Base-by-base conservation (phyloP, 2,797 vertebrate genomes). In the Coranthus polyacanthus region DNA sequence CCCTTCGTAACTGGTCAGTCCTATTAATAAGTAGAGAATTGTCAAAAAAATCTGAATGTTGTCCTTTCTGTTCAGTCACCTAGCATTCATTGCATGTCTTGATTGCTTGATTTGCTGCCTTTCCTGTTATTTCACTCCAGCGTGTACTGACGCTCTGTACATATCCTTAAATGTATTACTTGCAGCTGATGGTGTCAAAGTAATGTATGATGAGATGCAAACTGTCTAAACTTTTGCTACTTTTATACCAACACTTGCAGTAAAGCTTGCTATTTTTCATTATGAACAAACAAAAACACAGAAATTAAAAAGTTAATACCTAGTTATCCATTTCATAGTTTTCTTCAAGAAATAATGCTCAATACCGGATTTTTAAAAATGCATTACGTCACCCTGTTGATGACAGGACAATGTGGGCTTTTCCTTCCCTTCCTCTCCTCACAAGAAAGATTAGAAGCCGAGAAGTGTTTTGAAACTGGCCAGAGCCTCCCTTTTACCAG, bases 401-500 rank as follows among this genome's bases (percentile, higher is more conserved):
- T 15, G 12, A 36, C 54, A 13, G 7, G 11, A 37, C 17, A 37
- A 0, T 17, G 2, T 36, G 4, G 34, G 12, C 12, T 24, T 52
- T 51, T 34, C 41, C 21, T 38, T 44, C 32, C 20, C 5, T 44
- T 54, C 29, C 18, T 39, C n/a, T 38, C 15, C n/a, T 52, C 6
- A 34, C 64, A 64, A 62, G 3, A 59, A 52, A 51, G 18, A 17
- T 8, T 32, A 47, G 45, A 34, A 24, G 60, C 17, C 15, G 21
- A 17, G 42, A 74, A 12, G 15, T 51, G 56, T 45, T 75, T 50
- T 77, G 58, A 71, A 62, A 72, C 21, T 15, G 41, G n/a, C 15
- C 43, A 45, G 3, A 32, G 13, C 39, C 22, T 73, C 43, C 4
- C 26, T 55, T 47, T 60, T 18, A 53, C 51, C 41, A 74, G 9